Evolutionary conservation across 1,140 invertebrate species (phyloP), one percentile per base, ranked within the genome.

Genomic region (Leptopilina clavipes): DNA sequence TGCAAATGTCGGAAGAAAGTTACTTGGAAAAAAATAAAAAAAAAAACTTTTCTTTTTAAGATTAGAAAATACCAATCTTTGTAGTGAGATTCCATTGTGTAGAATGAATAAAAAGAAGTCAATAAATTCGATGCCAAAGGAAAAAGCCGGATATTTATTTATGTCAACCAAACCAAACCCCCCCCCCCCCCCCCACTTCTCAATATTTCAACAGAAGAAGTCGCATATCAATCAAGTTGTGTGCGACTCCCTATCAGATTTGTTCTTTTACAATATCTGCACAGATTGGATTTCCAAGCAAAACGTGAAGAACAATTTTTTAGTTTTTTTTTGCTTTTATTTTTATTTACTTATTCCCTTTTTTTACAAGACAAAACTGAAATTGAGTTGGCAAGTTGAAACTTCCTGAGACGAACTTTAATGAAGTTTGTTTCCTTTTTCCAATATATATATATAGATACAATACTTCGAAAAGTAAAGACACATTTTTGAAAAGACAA

Each of bases 41-140:
- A 48, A 48, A 48, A 52, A 17, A 1, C 5, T 52, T 31, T 31
- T 31, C 48, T 52, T 40, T 40, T 52, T 12, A 8, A n/a, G 48
- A 52, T 52, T 52, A 52, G 48, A 52, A 52, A 52, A 52, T 52
- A 52, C 48, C 48, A 52, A 52, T 52, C 48, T 52, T 52, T 40
- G 25, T n/a, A 3, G n/a, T 7, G 14, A 17, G 48, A 17, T 17
- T 52, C 48, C 48, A 17, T 52, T 52, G 48, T 52, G n/a, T 0
- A 17, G n/a, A 8, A n/a, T 17, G 48, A 52, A 52, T 52, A 52
- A 52, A 52, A 52, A 52, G 48, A 52, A 52, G 48, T 52, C 48
- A 52, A 52, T 52, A 52, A 52, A 52, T 52, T 52, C 48, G 48
- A 52, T 52, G 48, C 48, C 48, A 52, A 52, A 17, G 37, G 6